Percentiles rank a stretch among this genome's conserved stretches.
phyloP scores from a whole-genome alignment of 2,888 invertebrate genomes.

The Melanostoma scalare region DNA sequence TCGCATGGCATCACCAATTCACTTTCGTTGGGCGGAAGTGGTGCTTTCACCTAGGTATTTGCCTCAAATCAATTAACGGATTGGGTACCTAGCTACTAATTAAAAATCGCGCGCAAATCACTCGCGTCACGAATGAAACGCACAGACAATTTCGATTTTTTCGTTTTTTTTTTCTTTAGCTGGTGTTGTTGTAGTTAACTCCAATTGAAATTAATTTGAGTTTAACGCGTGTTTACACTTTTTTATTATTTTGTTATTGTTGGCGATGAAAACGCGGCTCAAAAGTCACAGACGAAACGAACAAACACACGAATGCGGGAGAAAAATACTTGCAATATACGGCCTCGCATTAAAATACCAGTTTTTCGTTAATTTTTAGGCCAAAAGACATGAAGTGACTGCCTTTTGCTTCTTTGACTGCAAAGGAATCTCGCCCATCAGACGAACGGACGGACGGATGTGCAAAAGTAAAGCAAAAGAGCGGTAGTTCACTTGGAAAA shows the following conservation, averaged over 20 bases:
- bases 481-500: slow-evolving; percentile 58
- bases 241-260: slow-evolving; percentile 46
- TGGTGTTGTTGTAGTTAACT: slow-evolving; percentile 24
- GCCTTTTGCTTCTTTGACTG: slow-evolving; percentile 58
- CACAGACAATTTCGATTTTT: slow-evolving; percentile 41
- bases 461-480: slow-evolving; percentile 32
- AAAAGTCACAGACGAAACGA: slow-evolving; percentile 13
- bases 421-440: slow-evolving; percentile 70
- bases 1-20: slow-evolving; percentile 27
- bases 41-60: slow-evolving; percentile 27
- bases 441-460: slow-evolving; percentile 38
- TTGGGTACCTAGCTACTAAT: slow-evolving; percentile 33
- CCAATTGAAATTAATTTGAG: slow-evolving; percentile 68
- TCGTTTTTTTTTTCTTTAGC: slow-evolving; percentile 6
- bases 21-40: slow-evolving; percentile 58
- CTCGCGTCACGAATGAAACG: slow-evolving; percentile 47
- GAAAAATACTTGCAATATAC: slow-evolving; percentile 60
- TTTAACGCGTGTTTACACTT: slow-evolving; percentile 71
- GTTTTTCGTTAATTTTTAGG: slow-evolving; percentile 73
- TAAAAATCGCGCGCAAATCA: slow-evolving; percentile 71
- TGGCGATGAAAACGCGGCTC: slow-evolving; percentile 51
- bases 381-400: slow-evolving; percentile 70
- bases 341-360: slow-evolving; percentile 69
- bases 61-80: slow-evolving; percentile 56
- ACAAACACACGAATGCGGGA: slow-evolving; percentile 61